phyloP scores from a whole-genome alignment of 2,888 invertebrate genomes.

The Blastobasis adustella region DNA sequence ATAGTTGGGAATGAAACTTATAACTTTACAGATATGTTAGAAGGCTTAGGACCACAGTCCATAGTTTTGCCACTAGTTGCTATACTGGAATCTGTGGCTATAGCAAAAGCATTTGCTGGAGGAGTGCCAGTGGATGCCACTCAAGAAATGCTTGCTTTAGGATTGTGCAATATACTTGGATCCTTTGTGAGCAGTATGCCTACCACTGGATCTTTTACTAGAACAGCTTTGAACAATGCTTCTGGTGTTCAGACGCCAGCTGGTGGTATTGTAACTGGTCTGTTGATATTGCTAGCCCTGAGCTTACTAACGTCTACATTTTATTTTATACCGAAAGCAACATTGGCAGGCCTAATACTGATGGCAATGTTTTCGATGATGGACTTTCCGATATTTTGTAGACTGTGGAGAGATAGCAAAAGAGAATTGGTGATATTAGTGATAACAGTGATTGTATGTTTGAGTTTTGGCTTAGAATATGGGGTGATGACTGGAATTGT shows the following conservation, averaged over 20 bases:
- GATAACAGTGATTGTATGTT: constrained; percentile 38
- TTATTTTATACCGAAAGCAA: constrained; percentile 89
- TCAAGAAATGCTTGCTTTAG: constrained; percentile 93
- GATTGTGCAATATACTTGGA: constrained; percentile 87
- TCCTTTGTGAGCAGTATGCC: constrained; percentile 93
- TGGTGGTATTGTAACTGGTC: constrained; percentile 85
- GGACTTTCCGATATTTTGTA: constrained; percentile 76
- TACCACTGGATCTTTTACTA: constrained; percentile 87
- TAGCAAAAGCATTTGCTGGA: constrained; percentile 85
- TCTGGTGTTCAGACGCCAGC: constrained; percentile 91
- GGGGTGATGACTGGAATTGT: constrained; percentile 52
- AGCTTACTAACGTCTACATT: constrained; percentile 88
- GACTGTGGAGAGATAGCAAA: constrained; percentile 88
- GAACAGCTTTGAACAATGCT: constrained; percentile 92
- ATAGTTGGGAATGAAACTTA: constrained; percentile 73
- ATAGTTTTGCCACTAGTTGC: constrained; percentile 80
- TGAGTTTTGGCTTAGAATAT: constrained; percentile 50
- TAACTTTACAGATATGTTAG: constrained; percentile 77
- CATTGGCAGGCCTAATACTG: constrained; percentile 91
- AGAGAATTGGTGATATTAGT: constrained; percentile 45
- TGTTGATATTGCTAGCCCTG: constrained; percentile 84
- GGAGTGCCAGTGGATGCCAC: constrained; percentile 88
- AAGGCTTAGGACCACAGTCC: constrained; percentile 74
- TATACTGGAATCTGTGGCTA: constrained; percentile 82
- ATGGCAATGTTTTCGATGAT: constrained; percentile 92